phyloP scores from a whole-genome alignment of 2,113 vertebrate genomes.

The Callionymus lyra region DNA sequence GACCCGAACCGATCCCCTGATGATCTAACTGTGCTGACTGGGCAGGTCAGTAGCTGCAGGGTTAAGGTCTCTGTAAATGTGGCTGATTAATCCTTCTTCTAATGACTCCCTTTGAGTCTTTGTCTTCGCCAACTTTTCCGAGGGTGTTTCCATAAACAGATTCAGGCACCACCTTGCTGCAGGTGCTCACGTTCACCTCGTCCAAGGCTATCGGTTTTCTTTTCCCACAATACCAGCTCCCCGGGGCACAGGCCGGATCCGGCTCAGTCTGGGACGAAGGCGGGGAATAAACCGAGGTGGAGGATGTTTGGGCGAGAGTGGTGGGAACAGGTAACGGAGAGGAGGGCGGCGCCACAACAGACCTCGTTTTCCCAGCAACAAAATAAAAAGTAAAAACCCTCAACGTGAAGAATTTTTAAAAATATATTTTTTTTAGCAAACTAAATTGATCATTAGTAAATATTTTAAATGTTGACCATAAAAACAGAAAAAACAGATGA shows the following conservation, averaged over 20 bases:
- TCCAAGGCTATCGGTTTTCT: conserved; percentile 62
- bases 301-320: conserved; percentile 17
- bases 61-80: conserved; percentile 14
- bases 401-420: too few relatives aligned
- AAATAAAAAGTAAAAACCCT: too few relatives aligned
- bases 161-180: conserved; percentile 37
- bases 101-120: conserved; percentile 34
- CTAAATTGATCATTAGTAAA: too few relatives aligned
- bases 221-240: conserved; percentile 41
- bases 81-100: conserved; percentile 42
- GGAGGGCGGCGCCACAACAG: conserved; percentile 6
- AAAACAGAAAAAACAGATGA: too few relatives aligned
- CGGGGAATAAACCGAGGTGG: conserved; percentile 24
- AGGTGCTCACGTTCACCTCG: conserved; percentile 48
- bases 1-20: too few relatives aligned
- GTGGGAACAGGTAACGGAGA: conserved; percentile 30
- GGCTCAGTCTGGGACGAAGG: conserved; percentile 14
- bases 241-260: too few relatives aligned
- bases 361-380: too few relatives aligned
- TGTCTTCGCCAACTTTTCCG: conserved; percentile 40
- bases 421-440: too few relatives aligned
- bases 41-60: not conserved
- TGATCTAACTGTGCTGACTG: not conserved
- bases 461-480: too few relatives aligned
- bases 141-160: conserved; percentile 21